phyloP scores from a whole-genome alignment of 2,113 vertebrate species.

The Ceyx melanurus region DNA sequence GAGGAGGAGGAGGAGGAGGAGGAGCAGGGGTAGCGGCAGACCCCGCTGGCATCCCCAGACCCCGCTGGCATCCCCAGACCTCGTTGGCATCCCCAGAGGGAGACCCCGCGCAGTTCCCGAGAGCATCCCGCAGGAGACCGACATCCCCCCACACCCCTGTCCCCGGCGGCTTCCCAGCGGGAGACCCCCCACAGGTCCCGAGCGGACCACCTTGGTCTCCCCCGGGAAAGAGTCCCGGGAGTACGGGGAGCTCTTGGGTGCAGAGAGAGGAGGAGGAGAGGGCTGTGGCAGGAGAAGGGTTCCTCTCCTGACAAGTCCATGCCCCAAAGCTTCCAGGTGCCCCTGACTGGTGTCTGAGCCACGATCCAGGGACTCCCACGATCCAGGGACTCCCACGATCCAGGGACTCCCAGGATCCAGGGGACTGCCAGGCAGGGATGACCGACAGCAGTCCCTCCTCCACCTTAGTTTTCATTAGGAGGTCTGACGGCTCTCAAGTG shows the following conservation, averaged over 20 bases:
- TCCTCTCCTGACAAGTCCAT: rapidly evolving
- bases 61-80: too few relatives aligned
- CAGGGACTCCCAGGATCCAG: rapidly evolving
- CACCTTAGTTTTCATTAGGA: background rate
- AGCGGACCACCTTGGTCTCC: background rate
- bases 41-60: background rate
- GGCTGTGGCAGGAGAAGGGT: background rate
- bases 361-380: too few relatives aligned
- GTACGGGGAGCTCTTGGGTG: background rate
- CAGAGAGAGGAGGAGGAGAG: background rate
- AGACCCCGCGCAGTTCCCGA: too few relatives aligned
- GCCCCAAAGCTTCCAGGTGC: background rate
- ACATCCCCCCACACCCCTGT: too few relatives aligned
- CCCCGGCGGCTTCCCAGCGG: background rate
- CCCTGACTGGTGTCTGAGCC: too few relatives aligned
- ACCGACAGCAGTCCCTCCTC: background rate
- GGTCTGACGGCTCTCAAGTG: background rate
- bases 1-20: background rate
- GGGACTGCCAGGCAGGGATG: too few relatives aligned
- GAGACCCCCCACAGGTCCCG: background rate
- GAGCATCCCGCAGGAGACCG: too few relatives aligned
- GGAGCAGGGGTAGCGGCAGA: background rate
- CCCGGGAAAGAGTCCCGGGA: background rate
- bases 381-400: too few relatives aligned
- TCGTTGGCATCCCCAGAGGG: background rate